Conservation (phyloP, 2,113 vertebrate species). For the Ciconia boyciana region DNA sequence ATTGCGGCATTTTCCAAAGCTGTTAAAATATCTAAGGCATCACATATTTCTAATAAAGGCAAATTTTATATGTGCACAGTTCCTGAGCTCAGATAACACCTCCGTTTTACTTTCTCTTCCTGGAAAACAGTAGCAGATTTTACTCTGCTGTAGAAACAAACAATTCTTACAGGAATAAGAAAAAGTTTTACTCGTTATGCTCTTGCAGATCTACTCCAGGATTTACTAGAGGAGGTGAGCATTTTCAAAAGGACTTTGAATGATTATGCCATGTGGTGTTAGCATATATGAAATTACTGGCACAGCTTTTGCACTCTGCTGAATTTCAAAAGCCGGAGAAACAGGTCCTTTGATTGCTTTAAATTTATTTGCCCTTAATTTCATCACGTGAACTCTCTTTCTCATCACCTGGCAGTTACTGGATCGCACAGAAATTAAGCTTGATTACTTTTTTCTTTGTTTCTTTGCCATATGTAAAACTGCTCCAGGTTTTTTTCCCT, state of each 20-base stretch:
- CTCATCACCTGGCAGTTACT: background rate
- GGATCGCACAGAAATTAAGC: background rate
- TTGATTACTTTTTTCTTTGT: background rate
- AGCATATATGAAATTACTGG: background rate
- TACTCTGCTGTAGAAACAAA: background rate
- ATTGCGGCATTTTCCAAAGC: background rate
- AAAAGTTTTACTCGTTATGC: background rate
- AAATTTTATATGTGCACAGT: accelerated
- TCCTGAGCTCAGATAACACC: background rate
- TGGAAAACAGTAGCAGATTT: background rate
- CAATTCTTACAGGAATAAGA: background rate
- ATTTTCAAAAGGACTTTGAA: background rate
- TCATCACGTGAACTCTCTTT: background rate
- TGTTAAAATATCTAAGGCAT: background rate
- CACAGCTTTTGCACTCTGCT: background rate
- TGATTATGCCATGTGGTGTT: background rate
- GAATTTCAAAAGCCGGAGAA: background rate
- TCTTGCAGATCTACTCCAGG: background rate
- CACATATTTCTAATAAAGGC: background rate
- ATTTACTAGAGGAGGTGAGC: background rate
- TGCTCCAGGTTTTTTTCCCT: too few species aligned
- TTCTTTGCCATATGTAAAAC: background rate
- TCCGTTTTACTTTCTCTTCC: background rate
- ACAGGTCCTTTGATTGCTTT: background rate
- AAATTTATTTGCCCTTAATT: background rate